Conservation (phyloP, 2,113 vertebrate genomes). For the Glareola pratincola region DNA sequence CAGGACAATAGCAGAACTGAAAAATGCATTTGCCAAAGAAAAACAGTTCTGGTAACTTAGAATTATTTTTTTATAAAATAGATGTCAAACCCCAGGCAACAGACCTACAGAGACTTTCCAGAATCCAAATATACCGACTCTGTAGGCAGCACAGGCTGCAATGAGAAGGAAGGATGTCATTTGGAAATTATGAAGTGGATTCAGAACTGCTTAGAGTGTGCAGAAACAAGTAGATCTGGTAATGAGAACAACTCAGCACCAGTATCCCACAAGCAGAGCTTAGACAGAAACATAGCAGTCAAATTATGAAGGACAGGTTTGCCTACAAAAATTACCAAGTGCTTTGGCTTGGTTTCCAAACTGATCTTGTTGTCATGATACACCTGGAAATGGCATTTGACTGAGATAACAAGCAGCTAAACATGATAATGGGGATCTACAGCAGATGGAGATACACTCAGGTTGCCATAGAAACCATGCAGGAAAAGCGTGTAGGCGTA, state of each 20-base stretch:
- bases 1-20: not conserved
- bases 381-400: not conserved
- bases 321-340: not conserved
- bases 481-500: constrained; percentile 45
- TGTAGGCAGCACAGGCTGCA: not conserved
- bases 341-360: not conserved
- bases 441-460: constrained; percentile 16
- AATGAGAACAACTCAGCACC: not conserved
- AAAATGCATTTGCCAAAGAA: not conserved
- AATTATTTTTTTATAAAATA: not conserved
- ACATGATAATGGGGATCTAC: not conserved
- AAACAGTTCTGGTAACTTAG: not conserved
- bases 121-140: not conserved
- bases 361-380: not conserved
- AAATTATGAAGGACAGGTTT: not conserved
- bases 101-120: not conserved
- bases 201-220: not conserved
- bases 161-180: not conserved
- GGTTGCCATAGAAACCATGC: constrained; percentile 58
- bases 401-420: not conserved
- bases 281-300: not conserved
- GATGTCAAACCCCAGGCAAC: not conserved
- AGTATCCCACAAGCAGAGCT: not conserved
- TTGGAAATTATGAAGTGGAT: not conserved
- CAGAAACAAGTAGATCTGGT: not conserved